Evolutionary conservation across 2,797 vertebrate species (phyloP).

Genomic region (Ispidina lecontei): DNA sequence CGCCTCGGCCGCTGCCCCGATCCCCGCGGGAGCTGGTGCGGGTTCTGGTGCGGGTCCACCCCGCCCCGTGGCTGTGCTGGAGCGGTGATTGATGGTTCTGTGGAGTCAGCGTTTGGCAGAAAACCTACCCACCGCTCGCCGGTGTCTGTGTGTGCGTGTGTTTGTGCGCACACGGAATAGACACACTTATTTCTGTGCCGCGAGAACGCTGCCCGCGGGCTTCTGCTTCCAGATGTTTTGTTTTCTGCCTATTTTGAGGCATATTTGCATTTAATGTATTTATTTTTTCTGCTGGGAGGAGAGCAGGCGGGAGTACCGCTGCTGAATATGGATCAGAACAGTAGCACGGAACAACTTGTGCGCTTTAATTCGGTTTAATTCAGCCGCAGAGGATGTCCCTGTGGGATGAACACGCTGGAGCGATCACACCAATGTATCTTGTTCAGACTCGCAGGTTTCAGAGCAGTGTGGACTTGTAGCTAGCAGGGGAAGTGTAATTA

Average conservation of each 20-base stretch:
- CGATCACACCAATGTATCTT: conserved; percentile 28
- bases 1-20: background rate
- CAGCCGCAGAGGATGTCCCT: conserved; percentile 35
- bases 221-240: conserved; percentile 28
- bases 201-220: background rate
- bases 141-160: rapidly evolving
- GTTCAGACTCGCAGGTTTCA: conserved; percentile 57
- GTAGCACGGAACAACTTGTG: conserved; percentile 23
- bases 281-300: background rate
- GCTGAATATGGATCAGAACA: conserved; percentile 1
- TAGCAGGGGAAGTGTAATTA: conserved; percentile 51
- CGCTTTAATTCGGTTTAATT: conserved; percentile 16
- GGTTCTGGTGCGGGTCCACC: background rate
- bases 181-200: rapidly evolving
- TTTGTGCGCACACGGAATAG: rapidly evolving
- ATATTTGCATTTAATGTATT: background rate
- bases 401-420: conserved; percentile 57
- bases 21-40: background rate
- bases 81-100: conserved; percentile 44
- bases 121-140: rapidly evolving
- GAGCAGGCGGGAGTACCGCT: background rate
- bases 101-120: conserved; percentile 41
- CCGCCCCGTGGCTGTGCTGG: conserved; percentile 14
- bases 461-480: conserved; percentile 46
- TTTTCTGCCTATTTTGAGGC: background rate